These are phyloP conservation scores for Balaeniceps rex DNA, from an alignment of 2,113 vertebrate genomes.

Conservation along the genomic window DNA sequence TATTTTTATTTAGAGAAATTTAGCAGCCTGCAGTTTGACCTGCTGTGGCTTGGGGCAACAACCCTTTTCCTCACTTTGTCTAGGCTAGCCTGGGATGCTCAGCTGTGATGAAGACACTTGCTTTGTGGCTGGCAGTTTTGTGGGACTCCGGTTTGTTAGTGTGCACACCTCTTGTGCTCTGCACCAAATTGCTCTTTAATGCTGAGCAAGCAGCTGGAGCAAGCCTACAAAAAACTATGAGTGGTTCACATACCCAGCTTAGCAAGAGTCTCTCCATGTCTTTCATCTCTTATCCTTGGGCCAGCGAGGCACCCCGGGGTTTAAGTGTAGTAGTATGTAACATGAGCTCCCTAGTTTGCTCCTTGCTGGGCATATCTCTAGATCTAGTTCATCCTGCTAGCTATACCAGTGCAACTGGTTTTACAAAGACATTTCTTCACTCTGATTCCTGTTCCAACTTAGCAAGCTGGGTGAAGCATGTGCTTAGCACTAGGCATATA, in stretches of 20 bases:
- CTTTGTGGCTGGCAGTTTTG: neutral
- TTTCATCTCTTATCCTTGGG: neutral
- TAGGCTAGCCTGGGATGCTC: neutral
- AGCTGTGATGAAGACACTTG: neutral
- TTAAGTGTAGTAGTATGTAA: neutral
- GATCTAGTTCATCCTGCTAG: neutral
- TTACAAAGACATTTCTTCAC: neutral
- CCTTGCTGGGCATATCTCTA: neutral
- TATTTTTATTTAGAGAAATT: neutral
- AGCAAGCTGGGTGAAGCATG: neutral
- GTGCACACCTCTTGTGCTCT: neutral
- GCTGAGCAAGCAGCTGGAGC: neutral
- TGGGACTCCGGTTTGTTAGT: neutral
- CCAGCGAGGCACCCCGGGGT: neutral
- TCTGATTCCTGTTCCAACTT: neutral
- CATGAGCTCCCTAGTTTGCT: neutral
- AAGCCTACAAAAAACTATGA: neutral
- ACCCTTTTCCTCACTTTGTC: neutral
- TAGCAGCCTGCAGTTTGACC: neutral
- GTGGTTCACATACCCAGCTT: neutral
- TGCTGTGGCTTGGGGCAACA: neutral
- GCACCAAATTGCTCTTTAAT: neutral
- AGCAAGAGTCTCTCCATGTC: neutral
- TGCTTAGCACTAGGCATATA: neutral
- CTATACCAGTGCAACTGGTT: neutral